Percentiles rank a stretch among this genome's conserved stretches.
Conservation (phyloP, 2,888 invertebrate species). For the Drosophila pegasa region DNA sequence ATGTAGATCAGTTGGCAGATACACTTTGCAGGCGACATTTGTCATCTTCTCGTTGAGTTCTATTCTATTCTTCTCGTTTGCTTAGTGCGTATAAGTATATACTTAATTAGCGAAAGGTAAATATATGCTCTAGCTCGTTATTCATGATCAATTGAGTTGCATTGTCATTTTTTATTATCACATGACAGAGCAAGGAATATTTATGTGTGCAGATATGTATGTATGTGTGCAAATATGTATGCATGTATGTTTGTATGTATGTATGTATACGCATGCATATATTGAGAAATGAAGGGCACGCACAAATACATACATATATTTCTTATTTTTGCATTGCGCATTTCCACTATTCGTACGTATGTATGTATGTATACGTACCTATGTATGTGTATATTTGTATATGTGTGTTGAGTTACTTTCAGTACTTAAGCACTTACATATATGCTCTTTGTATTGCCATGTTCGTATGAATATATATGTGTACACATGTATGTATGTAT, state of each 20-base stretch:
- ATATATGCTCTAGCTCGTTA: background rate
- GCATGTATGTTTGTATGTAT: background rate
- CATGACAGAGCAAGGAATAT: background rate
- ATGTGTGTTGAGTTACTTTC: no score
- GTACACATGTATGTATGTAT: background rate
- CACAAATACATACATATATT: background rate
- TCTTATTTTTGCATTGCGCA: slow-evolving; percentile 27
- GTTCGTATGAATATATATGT: no score
- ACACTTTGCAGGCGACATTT: slow-evolving; percentile 35
- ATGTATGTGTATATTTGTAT: no score
- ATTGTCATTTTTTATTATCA: slow-evolving; percentile 4
- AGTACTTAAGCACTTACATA: no score
- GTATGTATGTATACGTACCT: background rate
- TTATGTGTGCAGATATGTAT: background rate
- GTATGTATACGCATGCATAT: no score
- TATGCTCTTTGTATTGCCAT: no score
- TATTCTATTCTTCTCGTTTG: background rate
- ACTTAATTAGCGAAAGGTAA: slow-evolving; percentile 26
- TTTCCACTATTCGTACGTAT: slow-evolving; percentile 1
- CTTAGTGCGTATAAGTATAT: background rate
- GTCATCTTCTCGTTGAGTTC: slow-evolving; percentile 23
- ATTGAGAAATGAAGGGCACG: background rate
- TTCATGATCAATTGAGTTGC: background rate
- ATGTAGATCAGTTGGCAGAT: slow-evolving; percentile 21
- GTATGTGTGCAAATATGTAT: background rate